Evolutionary conservation across 2,888 invertebrate genomes (phyloP), one percentile per base, ranked within the genome.

Genomic region (Leptinotarsa rubiginosa): DNA sequence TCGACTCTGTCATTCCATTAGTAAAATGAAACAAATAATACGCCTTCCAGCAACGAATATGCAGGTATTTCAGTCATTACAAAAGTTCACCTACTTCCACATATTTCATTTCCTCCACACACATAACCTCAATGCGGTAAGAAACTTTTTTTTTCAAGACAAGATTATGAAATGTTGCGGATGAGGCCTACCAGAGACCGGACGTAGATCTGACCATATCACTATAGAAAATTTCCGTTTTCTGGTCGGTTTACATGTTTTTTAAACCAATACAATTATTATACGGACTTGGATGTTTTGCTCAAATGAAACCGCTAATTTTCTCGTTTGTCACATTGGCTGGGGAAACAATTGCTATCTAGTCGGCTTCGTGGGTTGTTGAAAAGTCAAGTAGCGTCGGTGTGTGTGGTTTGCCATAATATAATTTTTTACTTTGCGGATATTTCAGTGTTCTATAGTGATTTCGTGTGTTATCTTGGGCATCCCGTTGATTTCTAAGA

Each of bases 111-210:
- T 62, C 62, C 62, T n/a, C 15, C 62, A 62, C 2, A 18, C 62
- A 62, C 25, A 31, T 31, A 22, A 22, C 13, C 7, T 22, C 25
- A 15, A 50, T 56, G 56, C 13, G 56, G 56, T 56, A 56, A 56
- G 56, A 20, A 52, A 10, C 41, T 52, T 52, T 52, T 20, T 59
- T 65, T n/a, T 65, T 65, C 66, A 70, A 75, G 56, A 70, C 54
- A 75, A 69, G 71, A 72, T 72, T 73, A 73, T 47, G 49, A 56
- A 65, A 69, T 31, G 65, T 64, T 69, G 59, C 73, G 78, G 78
- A 76, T 75, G 78, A 66, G 87, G 84, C 77, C 72, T 65, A 72
- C 69, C 74, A 72, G 31, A 67, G 31, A 68, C 75, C 74, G 76
- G 75, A 78, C 68, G 72, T 72, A 62, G 66, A 25, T 69, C 65